Base-by-base conservation (phyloP, 2,113 vertebrate species). In the rabbit (Oryctolagus cuniculus) region DNA sequence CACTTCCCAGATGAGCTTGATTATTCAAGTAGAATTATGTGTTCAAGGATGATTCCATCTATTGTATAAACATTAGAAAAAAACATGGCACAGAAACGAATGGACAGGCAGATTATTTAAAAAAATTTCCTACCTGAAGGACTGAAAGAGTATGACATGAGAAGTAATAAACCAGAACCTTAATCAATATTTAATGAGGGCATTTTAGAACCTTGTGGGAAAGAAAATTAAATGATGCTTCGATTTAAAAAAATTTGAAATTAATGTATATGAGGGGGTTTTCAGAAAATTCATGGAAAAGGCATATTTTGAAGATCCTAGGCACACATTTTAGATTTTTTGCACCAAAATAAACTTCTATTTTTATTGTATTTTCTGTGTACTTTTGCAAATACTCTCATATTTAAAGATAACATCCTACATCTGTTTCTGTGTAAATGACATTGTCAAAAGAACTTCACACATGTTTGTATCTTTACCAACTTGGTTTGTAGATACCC, bases 11-110 rank as follows among this genome's bases (percentile, higher is more conserved):
- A 97, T 96, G 90, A 96, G 24, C 79, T 94, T 87, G 89, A 77
- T 97, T 96, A 87, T 97, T 96, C 97, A 61, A 84, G 64, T 29
- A 90, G 96, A 97, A 97, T 98, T 94, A 95, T 90, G 85, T 72
- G 51, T 85, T 96, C 93, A 74, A 36, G 74, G 70, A 72, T 72
- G 94, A 83, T 93, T 93, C 31, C 95, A 92, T 96, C 88, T 63
- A 78, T 94, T 79, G 81, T 93, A 21, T 93, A 70, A 88, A 97
- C 38, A 73, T 96, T 95, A 83, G 75, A 21, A 78, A 89, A 80
- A 93, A 95, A 66, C 27, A 10, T 85, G 85, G 19, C 72, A 64
- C 31, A n/a, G 21, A 63, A 94, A 75, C 95, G 67, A 93, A 79
- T 83, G 22, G 17, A 90, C 55, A 90, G 34, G 36, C n/a, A 73